phyloP scores from a whole-genome alignment of 2,888 invertebrate genomes.

The Cheilosia scutellata region DNA sequence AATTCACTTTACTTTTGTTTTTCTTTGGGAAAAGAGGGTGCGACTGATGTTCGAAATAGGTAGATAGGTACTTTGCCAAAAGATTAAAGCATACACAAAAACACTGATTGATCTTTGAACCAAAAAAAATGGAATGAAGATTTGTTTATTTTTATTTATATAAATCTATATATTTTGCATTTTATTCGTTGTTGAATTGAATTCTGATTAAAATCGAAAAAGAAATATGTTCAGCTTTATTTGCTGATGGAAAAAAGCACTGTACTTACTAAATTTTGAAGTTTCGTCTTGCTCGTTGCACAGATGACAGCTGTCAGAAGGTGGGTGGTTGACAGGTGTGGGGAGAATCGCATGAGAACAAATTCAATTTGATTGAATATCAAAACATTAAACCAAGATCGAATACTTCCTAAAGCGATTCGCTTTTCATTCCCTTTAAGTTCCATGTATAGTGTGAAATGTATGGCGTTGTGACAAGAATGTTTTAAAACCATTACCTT shows the following conservation, averaged over 20 bases:
- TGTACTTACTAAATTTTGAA: constrained; percentile 54
- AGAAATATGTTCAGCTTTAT: constrained; percentile 50
- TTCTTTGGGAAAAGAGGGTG: constrained; percentile 27
- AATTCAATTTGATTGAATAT: neutral
- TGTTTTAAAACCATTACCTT: too few relatives aligned
- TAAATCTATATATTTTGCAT: constrained; percentile 36
- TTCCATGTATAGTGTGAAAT: too few relatives aligned
- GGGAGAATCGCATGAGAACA: neutral
- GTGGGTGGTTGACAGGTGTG: constrained; percentile 51
- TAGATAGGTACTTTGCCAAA: constrained; percentile 9
- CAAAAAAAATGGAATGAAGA: constrained; percentile 37
- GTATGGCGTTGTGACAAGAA: too few relatives aligned
- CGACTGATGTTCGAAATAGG: constrained; percentile 8
- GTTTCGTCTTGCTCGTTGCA: constrained; percentile 22
- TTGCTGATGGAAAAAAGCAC: constrained; percentile 60
- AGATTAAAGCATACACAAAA: constrained; percentile 23
- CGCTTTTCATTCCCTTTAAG: too few relatives aligned
- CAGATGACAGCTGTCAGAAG: constrained; percentile 62
- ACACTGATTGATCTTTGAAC: constrained; percentile 55
- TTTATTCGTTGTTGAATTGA: constrained; percentile 26
- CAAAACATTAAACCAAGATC: too few relatives aligned
- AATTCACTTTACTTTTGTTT: constrained; percentile 12
- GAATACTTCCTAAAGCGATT: too few relatives aligned
- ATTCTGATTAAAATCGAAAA: constrained; percentile 17
- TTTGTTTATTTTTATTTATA: constrained; percentile 3